Evolutionary conservation across 2,113 vertebrate species (phyloP), one percentile per base, ranked within the genome.

Genomic region (Mus spicilegus): DNA sequence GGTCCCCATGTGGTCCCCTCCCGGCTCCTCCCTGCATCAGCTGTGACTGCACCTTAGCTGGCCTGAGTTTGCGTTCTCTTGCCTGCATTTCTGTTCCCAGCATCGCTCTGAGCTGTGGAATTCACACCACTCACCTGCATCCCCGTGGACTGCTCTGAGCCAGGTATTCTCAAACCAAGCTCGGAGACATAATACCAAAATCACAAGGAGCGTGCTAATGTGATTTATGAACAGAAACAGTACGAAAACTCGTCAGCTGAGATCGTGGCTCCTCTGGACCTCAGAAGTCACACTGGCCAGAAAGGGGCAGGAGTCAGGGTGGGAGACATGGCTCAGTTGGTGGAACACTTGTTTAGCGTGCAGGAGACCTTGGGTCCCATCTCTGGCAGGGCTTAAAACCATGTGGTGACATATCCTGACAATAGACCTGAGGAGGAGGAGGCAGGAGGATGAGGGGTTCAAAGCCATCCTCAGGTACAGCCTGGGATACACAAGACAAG

Each of bases 151-250:
- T 0, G 10, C 61, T 42, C 49, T 26, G 92, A 75, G 77, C 3
- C 20, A 1, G 3, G 8, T 4, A 28, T 49, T 72, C 10, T 11
- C 33, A n/a, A 65, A 67, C 39, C 17, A 69, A 69, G 42, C 17
- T 42, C 12, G 54, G 28, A 61, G 61, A 1, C 70, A 80, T 13
- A 85, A 95, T n/a, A 77, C 72, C 90, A 81, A 2, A 91, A 76
- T 96, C 58, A 89, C 84, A 94, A 85, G 87, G 77, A 20, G 24
- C 58, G 89, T 3, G n/a, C 94, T 94, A 77, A 96, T n/a, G 3
- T 1, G 6, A 54, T 39, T 8, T 46, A 3, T 49, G 54, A 1
- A 14, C 58, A 87, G 58, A 89, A 94, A 96, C 63, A 9, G 39
- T 39, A 77, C 36, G 81, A 19, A 97, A 96, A 94, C n/a, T 7